Evolutionary conservation across 2,888 invertebrate genomes (phyloP), one percentile per base, ranked within the genome.

Genomic region (Lydus trimaculatus): DNA sequence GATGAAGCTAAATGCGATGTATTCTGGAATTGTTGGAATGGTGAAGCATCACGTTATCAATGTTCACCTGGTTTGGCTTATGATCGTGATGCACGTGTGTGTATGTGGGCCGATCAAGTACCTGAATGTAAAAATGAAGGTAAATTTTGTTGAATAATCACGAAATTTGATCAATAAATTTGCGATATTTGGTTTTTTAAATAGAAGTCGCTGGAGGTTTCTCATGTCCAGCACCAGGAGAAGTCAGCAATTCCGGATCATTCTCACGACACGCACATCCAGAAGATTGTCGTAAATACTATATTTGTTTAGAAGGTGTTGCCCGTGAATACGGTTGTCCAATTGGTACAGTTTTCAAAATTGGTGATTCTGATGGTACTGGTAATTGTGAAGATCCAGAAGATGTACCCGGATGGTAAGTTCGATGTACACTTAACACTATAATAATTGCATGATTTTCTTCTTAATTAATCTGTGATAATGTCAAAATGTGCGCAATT

Each of bases 21-120:
- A 17, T 97, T 97, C 93, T 97, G 96, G 95, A 96, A 96, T 87
- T 97, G 97, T 86, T 97, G 97, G 96, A 96, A 95, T 87, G 97
- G 97, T 64, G 96, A 97, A 85, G 92, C 96, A 6, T 95, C 95
- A 83, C 91, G 94, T 81, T 97, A 97, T 87, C 95, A 96, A 86
- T 97, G 97, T 88, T 95, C 96, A 77, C 96, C 97, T 79, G 97
- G 97, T 78, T 90, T 97, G 63, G 97, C 96, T 75, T 97, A 97
- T 88, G 95, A 98, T 88, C 90, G 96, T 77, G 95, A 96, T 86
- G 91, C 96, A 64, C 91, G 97, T 77, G 94, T 96, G 67, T 96
- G 96, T 88, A 96, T 97, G 94, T 95, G 98, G 98, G 94, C 97
- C 79, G 95, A 98, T 88, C 94, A 96, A 87, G 95, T 96, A 70